These are phyloP conservation scores for Myotis yumanensis DNA, from an alignment of 2,113 vertebrate species.

Conservation along the genomic window DNA sequence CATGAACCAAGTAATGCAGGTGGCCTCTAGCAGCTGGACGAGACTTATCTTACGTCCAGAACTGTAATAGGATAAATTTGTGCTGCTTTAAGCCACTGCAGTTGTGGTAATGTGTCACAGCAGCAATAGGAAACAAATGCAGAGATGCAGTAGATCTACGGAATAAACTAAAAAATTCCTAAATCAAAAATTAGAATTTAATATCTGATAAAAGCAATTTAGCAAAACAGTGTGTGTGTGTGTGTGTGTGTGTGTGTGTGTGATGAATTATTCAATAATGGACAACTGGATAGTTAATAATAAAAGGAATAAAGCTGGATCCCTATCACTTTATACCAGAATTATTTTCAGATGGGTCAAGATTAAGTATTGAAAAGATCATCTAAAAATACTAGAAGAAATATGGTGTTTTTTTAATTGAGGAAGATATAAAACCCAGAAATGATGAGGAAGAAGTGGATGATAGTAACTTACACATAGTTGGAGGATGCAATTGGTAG, in stretches of 20 bases:
- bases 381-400: not conserved
- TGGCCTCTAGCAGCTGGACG: not conserved
- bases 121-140: slow-evolving; percentile 3
- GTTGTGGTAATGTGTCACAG: slow-evolving; percentile 2
- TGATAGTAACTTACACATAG: not conserved
- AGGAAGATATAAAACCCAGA: slow-evolving; percentile 14
- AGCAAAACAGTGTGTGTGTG: not conserved
- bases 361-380: not conserved
- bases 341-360: slow-evolving; percentile 25
- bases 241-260: not conserved
- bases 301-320: slow-evolving; percentile 4
- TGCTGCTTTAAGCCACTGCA: not conserved
- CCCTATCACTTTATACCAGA: not conserved
- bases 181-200: not conserved
- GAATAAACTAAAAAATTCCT: not conserved
- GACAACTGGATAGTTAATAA: not conserved
- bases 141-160: not conserved
- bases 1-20: not conserved
- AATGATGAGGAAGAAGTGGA: not conserved
- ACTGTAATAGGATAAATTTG: not conserved
- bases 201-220: slow-evolving; percentile 13
- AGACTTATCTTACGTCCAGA: not conserved
- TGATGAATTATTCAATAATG: not conserved
- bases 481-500: not conserved
- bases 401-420: not conserved